Conservation (phyloP, 2,113 vertebrate species). For the Brachyistius frenatus region DNA sequence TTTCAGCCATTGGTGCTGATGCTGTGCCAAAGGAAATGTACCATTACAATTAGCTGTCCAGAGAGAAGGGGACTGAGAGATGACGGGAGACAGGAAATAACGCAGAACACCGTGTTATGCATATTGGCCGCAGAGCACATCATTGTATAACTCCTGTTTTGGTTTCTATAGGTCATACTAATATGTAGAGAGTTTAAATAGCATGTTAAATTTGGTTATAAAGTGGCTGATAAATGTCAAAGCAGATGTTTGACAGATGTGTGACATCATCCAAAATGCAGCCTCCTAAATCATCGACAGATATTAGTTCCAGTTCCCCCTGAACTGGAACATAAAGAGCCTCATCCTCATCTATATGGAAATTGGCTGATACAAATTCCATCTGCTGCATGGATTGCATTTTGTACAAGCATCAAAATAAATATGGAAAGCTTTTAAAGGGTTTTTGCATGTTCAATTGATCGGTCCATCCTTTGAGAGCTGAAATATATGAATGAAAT, state of each 20-base stretch:
- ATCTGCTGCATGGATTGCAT: neutral
- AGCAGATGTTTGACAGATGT: neutral
- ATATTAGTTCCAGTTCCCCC: neutral
- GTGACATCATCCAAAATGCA: constrained; percentile 5
- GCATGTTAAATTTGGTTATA: neutral
- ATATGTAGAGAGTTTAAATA: neutral
- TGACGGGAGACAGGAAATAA: constrained; percentile 40
- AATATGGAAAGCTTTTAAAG: no score
- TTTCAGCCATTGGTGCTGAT: neutral
- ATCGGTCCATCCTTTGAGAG: no score
- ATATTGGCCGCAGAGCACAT: neutral
- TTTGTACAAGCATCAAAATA: no score
- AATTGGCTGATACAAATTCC: neutral
- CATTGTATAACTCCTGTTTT: neutral
- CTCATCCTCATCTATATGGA: constrained; percentile 16
- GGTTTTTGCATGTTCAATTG: no score
- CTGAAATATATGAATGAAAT: no score
- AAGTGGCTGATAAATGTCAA: constrained; percentile 1
- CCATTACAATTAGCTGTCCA: constrained; percentile 13
- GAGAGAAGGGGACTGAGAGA: constrained; percentile 6
- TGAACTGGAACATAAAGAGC: constrained; percentile 5
- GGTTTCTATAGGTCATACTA: neutral
- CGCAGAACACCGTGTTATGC: no score
- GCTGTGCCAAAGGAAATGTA: constrained; percentile 1
- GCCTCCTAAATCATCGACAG: neutral